Conservation (phyloP, 2,113 vertebrate species). For the Pelvicachromis taeniatus region DNA sequence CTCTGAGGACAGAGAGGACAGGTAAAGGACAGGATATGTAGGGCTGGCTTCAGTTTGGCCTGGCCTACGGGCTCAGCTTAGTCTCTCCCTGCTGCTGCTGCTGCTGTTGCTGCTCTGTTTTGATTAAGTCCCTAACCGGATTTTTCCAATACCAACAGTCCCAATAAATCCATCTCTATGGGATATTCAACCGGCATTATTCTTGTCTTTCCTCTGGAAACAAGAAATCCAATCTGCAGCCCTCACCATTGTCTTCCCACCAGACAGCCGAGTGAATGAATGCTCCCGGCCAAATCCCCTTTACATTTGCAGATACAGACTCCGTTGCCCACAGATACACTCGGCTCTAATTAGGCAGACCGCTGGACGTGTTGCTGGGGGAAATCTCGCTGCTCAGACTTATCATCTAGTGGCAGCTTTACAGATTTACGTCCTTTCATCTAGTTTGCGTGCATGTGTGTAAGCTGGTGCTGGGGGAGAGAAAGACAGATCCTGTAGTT, state of each 20-base stretch:
- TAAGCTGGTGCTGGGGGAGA: constrained; percentile 12
- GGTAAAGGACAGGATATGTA: constrained; percentile 44
- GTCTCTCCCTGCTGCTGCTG: constrained; percentile 4
- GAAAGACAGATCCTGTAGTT: background rate
- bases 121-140: constrained; percentile 53
- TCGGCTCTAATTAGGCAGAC: constrained; percentile 56
- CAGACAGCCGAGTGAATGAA: constrained; percentile 41
- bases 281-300: constrained; percentile 50
- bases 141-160: constrained; percentile 51
- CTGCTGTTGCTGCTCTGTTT: background rate
- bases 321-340: constrained; percentile 43
- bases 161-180: constrained; percentile 51
- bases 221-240: constrained; percentile 42
- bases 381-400: constrained; percentile 46
- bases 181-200: constrained; percentile 55
- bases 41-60: constrained; percentile 14
- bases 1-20: constrained; percentile 31
- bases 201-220: constrained; percentile 36
- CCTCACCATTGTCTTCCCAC: constrained; percentile 52
- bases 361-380: constrained; percentile 38
- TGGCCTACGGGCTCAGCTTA: constrained; percentile 14
- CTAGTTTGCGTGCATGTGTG: constrained; percentile 15
- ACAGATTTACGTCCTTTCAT: constrained; percentile 48
- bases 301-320: constrained; percentile 34
- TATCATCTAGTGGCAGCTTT: constrained; percentile 54